A percentile compares a stretch with the other conserved stretches of the same genome.
Conservation (phyloP, 2,797 vertebrate species). For the Columba guinea region DNA sequence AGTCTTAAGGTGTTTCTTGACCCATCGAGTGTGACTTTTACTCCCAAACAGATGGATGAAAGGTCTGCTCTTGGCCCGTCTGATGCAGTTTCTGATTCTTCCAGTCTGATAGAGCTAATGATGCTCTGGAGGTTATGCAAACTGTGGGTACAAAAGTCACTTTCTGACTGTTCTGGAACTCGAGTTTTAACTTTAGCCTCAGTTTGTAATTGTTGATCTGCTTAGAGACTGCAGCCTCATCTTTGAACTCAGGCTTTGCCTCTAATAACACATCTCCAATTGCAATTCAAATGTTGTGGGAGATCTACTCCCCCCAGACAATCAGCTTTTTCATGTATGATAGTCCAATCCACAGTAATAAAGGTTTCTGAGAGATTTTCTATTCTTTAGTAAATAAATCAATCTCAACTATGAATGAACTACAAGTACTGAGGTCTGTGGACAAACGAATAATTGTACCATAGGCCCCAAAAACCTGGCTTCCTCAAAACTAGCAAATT, state of each 20-base stretch:
- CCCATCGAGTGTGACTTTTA: neutral
- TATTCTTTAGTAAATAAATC: neutral
- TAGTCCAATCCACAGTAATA: neutral
- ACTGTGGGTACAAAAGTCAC: neutral
- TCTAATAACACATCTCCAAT: neutral
- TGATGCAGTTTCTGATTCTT: neutral
- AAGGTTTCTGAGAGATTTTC: neutral
- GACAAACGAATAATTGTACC: neutral
- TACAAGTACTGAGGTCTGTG: neutral
- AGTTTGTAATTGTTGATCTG: neutral
- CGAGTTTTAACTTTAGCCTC: neutral
- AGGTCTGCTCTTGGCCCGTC: neutral
- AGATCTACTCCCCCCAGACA: neutral
- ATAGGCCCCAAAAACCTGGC: neutral
- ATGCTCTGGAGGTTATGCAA: neutral
- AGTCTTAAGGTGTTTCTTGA: neutral
- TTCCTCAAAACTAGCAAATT: neutral
- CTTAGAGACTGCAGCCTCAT: neutral
- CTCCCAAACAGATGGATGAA: constrained; percentile 1
- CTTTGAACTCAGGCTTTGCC: neutral
- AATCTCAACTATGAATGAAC: neutral
- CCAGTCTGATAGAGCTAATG: neutral
- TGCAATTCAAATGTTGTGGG: neutral
- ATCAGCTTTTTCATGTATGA: neutral
- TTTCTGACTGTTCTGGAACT: neutral